Base-by-base conservation (phyloP, 2,113 vertebrate species). In the Protobothrops mucrosquamatus region DNA sequence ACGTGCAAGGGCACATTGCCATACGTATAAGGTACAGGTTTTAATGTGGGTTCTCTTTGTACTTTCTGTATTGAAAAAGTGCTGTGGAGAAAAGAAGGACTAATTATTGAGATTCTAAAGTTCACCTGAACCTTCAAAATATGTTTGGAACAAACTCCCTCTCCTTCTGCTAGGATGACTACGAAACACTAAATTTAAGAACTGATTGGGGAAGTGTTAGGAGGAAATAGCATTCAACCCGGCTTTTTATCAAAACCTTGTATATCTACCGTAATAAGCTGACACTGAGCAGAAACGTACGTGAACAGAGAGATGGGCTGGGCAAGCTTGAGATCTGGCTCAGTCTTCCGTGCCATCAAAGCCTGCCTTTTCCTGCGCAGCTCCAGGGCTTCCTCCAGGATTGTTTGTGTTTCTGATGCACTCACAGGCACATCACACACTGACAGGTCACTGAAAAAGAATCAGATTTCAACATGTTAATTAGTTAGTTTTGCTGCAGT, bases 321-420 rank as follows among this genome's bases (percentile, higher is more conserved):
- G 92, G 98, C 94, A 64, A 99, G 97, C 2, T 97, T 97, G 81
- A 99, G 98, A 93, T 99, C 99, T 0, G 98, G 98, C 39, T 98
- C 98, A 14, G 97, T 97, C 92, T 98, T 98, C 1, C 93, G 97
- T 55, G 97, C 93, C 4, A 98, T 97, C 92, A 99, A 92, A 0
- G 98, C 98, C 74, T 98, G 98, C 93, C 99, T 98, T 52, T 98
- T 98, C 94, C 95, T 98, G 57, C 99, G 98, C 2, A 99, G 97
- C 59, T 98, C 99, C 95, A 98, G 95, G 0, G 98, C 99, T 95
- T 99, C 99, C 0, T 98, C 98, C 15, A 99, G 20, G 88, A 99
- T 98, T 86, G 96, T 96, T 59, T 96, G 97, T 0, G 98, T 93
- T 95, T 99, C 99, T 9, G 98, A 98, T 11, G 98, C 96, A 22